Conservation (phyloP, 2,797 vertebrate genomes). For the Myotis vivesi region DNA sequence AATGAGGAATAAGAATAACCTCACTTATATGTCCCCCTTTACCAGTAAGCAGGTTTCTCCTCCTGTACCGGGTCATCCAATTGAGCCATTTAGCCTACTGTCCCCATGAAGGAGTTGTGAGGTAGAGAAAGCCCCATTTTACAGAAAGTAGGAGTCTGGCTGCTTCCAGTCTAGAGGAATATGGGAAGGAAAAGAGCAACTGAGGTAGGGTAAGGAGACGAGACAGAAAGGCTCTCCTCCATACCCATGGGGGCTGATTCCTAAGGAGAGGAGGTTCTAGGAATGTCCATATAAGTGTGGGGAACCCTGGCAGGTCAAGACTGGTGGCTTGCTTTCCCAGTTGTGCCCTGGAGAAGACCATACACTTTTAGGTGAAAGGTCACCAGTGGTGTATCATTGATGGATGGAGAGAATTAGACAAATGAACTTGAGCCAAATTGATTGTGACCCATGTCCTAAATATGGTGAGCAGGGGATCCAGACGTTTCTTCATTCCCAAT, state of each 20-base stretch:
- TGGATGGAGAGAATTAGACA: background rate
- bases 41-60: background rate
- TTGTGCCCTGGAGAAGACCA: background rate
- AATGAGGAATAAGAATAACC: background rate
- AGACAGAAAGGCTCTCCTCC: background rate
- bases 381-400: background rate
- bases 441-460: background rate
- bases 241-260: background rate
- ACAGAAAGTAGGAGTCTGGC: background rate
- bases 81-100: background rate
- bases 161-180: background rate
- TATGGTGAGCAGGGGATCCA: fast-evolving
- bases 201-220: background rate
- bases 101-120: background rate
- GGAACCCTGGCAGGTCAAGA: background rate
- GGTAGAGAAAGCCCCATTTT: background rate
- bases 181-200: background rate
- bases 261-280: background rate
- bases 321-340: background rate
- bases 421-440: background rate
- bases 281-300: background rate
- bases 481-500: background rate
- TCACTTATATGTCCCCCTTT: background rate
- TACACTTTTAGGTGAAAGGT: background rate
- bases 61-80: background rate